These are phyloP conservation scores for Rhingia campestris DNA, from an alignment of 2,888 invertebrate genomes.

Conservation along the genomic window DNA sequence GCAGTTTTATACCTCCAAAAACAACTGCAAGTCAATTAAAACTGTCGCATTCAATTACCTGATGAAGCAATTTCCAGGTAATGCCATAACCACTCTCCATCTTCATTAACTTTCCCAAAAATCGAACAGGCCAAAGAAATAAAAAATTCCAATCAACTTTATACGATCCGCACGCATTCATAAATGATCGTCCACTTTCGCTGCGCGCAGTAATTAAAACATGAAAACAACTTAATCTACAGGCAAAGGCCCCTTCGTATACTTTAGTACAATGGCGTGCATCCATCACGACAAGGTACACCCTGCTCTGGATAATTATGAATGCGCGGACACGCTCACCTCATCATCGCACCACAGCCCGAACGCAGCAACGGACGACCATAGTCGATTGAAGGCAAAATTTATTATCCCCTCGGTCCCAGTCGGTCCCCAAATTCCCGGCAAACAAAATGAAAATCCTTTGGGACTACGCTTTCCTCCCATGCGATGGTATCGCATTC, in stretches of 20 bases:
- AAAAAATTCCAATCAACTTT: slow-evolving; percentile 45
- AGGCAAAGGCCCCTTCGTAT: slow-evolving; percentile 31
- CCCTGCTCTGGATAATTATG: slow-evolving; percentile 45
- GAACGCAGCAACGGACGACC: neutral
- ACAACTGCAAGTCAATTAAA: neutral
- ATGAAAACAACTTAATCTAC: slow-evolving; percentile 64
- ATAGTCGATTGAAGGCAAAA: slow-evolving; percentile 18
- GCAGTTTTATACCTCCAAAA: too few species aligned
- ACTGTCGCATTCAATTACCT: slow-evolving; percentile 37
- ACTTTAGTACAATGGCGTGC: slow-evolving; percentile 63
- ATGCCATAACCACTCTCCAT: neutral
- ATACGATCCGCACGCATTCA: slow-evolving; percentile 52
- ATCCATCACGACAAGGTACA: slow-evolving; percentile 35
- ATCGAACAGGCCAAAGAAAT: neutral
- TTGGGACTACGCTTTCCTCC: slow-evolving; percentile 38
- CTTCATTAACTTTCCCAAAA: slow-evolving; percentile 42
- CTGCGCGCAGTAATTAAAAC: slow-evolving; percentile 64
- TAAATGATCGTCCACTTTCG: slow-evolving; percentile 68
- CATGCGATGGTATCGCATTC: neutral
- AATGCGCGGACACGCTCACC: slow-evolving; percentile 69
- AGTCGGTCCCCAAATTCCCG: slow-evolving; percentile 1
- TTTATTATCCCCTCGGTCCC: slow-evolving; percentile 53
- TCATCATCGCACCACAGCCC: slow-evolving; percentile 59
- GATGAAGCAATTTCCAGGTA: slow-evolving; percentile 33
- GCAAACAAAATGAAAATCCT: slow-evolving; percentile 20